These are phyloP conservation scores for Prionace glauca DNA, from an alignment of 2,797 vertebrate species.

Conservation along the genomic window DNA sequence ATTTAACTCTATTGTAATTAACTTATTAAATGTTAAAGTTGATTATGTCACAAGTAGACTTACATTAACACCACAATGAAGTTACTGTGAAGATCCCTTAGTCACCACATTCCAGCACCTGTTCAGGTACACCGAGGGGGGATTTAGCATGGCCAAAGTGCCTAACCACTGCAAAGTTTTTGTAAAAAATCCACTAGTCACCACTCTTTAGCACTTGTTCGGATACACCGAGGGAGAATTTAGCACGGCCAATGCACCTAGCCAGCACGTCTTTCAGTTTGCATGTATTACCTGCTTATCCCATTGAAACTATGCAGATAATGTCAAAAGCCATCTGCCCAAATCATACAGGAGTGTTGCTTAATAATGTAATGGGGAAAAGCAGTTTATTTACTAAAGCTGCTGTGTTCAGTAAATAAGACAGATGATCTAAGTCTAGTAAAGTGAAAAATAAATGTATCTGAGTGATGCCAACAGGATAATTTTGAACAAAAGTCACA, in stretches of 20 bases:
- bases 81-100: too few species aligned
- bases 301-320: background rate
- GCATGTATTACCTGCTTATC: background rate
- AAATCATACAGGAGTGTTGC: background rate
- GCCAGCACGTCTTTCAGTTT: too few species aligned
- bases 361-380: background rate
- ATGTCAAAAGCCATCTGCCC: background rate
- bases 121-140: too few species aligned
- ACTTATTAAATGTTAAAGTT: background rate
- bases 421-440: background rate
- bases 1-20: background rate
- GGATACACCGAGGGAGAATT: too few species aligned
- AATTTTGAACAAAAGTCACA: constrained; percentile 2
- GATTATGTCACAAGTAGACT: too few species aligned
- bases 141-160: too few species aligned
- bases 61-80: too few species aligned
- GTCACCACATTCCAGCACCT: too few species aligned
- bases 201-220: too few species aligned
- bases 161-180: too few species aligned
- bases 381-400: background rate
- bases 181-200: too few species aligned
- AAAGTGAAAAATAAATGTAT: background rate
- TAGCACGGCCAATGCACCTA: too few species aligned
- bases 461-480: background rate
- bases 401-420: background rate